Base-by-base conservation (phyloP, 2,113 vertebrate genomes). In the Myocastor coypus region DNA sequence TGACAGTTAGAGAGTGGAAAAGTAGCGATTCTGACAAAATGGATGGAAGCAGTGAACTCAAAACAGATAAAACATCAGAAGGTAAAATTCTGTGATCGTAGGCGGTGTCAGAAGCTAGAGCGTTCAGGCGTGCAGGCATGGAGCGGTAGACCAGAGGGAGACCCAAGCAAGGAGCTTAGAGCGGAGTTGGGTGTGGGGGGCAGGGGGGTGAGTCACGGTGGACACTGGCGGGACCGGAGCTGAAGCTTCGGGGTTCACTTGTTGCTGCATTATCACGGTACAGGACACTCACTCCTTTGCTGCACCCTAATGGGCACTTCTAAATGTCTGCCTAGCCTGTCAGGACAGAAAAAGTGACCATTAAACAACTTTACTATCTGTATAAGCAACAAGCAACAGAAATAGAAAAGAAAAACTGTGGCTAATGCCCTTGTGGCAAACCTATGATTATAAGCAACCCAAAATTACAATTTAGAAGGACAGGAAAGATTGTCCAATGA, bases 181-280 rank as follows among this genome's bases (percentile, higher is more conserved):
- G 46, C 13, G 0, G 17, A 42, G n/a, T 84, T 4, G 32, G 26
- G 13, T 8, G 34, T 19, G 10, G 37, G 20, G 63, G 11, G 34
- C 14, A 7, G 37, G 20, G 63, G 11, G 7, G 10, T 24, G 26
- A 28, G 14, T 42, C 26, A 7, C 32, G 10, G 32, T 20, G 3
- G 12, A 3, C 30, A 3, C 7, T 61, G 10, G 0, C 0, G 30
- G 34, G 20, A 17, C 57, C 14, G 22, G 19, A 26, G 10, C 6
- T 42, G 19, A 69, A 52, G 4, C 5, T 24, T 34, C 69, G 7
- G 24, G 28, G 89, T 5, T 37, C 0, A 7, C 52, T 34, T 50
- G 32, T 30, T 50, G 12, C 13, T 84, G 3, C 12, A 24, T 61
- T 83, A 63, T 34, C 34, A 40, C 9, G 78, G 14, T 89, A 26